Conservation (phyloP, 2,113 vertebrate species). For the Athene noctua region DNA sequence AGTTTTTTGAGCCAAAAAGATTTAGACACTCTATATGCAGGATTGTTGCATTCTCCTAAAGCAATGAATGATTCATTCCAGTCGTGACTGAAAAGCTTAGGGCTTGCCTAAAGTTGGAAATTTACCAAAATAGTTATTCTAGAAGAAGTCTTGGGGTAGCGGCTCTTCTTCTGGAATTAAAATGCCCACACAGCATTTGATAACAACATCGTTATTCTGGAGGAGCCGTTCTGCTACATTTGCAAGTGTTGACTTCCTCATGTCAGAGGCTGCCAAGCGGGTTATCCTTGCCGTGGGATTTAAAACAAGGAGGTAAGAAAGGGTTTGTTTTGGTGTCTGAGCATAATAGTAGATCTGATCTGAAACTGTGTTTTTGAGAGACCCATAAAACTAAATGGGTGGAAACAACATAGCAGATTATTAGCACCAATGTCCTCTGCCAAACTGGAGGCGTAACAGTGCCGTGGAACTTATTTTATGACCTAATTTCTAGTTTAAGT, state of each 20-base stretch:
- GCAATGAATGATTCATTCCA: conserved; percentile 66
- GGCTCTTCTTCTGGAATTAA: conserved; percentile 31
- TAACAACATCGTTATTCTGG: background rate
- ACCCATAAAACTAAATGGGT: background rate
- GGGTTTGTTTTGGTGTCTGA: conserved; percentile 6
- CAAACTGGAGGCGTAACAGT: background rate
- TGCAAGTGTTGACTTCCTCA: background rate
- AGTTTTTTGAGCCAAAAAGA: conserved; percentile 34
- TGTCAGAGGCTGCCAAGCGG: background rate
- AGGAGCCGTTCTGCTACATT: conserved; percentile 25
- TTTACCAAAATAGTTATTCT: conserved; percentile 66
- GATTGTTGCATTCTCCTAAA: conserved; percentile 36
- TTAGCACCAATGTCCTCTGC: background rate
- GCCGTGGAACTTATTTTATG: conserved; percentile 20
- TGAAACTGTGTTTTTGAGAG: background rate
- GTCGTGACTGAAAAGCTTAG: conserved; percentile 65
- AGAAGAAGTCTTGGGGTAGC: conserved; percentile 45
- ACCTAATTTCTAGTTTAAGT: conserved; percentile 27
- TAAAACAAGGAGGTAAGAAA: background rate
- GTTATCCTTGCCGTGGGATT: conserved; percentile 2
- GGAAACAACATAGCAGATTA: conserved; percentile 17
- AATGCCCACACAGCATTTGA: conserved; percentile 44
- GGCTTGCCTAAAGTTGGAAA: conserved; percentile 66
- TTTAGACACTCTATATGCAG: conserved; percentile 1
- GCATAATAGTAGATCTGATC: background rate